phyloP scores from a whole-genome alignment of 2,888 invertebrate genomes.

The Drosophila parthenogenetica region DNA sequence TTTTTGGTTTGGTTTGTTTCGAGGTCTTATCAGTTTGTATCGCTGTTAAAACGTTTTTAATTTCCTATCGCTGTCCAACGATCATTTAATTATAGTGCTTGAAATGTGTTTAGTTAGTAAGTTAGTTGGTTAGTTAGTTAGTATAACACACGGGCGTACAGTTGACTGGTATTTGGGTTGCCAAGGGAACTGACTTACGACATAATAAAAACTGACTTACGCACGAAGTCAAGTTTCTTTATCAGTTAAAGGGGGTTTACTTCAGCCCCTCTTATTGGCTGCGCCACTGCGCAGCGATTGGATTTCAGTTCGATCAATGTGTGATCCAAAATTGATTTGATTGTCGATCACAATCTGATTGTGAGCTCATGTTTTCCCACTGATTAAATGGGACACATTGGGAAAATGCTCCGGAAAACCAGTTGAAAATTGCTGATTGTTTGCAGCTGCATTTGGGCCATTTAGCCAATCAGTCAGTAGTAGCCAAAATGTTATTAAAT shows the following conservation, averaged over 20 bases:
- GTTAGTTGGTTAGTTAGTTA: not conserved
- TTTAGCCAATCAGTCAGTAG: slow-evolving; percentile 38
- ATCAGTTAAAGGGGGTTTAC: not conserved
- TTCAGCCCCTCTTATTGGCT: not conserved
- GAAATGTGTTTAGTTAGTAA: slow-evolving; percentile 55
- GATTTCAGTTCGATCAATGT: slow-evolving; percentile 30
- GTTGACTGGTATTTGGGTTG: not conserved
- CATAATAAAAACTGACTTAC: not conserved
- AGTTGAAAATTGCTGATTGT: slow-evolving; percentile 25
- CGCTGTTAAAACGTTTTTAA: slow-evolving; percentile 76
- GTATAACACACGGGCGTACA: slow-evolving; percentile 9
- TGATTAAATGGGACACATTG: slow-evolving; percentile 54
- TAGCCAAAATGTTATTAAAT: slow-evolving; percentile 35
- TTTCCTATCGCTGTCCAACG: slow-evolving; percentile 70
- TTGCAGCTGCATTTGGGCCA: slow-evolving; percentile 45
- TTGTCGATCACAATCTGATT: slow-evolving; percentile 51
- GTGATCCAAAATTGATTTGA: slow-evolving; percentile 63
- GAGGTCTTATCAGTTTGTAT: slow-evolving; percentile 67
- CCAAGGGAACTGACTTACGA: slow-evolving; percentile 11
- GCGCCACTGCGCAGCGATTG: slow-evolving; percentile 30
- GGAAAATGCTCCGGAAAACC: slow-evolving; percentile 22
- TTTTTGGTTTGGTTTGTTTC: slow-evolving; percentile 8
- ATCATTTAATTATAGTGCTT: slow-evolving; percentile 76
- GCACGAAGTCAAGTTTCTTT: slow-evolving; percentile 15
- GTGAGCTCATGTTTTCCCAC: slow-evolving; percentile 65